Base-by-base conservation (phyloP, 2,888 invertebrate genomes). In the Cephus pygmeus region DNA sequence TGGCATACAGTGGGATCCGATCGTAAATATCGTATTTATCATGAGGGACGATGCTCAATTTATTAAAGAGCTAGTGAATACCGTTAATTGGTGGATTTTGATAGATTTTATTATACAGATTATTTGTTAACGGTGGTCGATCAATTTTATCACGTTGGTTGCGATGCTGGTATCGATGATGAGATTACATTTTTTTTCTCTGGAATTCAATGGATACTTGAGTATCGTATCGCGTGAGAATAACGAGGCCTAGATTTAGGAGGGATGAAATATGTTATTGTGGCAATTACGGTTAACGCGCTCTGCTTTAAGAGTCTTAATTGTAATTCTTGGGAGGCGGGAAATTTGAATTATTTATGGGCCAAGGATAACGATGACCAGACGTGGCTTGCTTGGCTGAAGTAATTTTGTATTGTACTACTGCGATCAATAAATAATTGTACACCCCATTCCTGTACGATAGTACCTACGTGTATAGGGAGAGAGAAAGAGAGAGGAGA, bases 321-420 rank as follows among this genome's bases (percentile, higher is more conserved):
- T 79, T 81, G 82, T 84, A 79, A 79, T 83, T 87, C 82, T 86
- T 83, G 79, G 80, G 80, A 79, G 80, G 80, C 78, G 79, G 83
- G 82, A 84, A 80, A 84, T 82, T 85, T 87, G 87, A 87, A 87
- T 87, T 87, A 86, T 86, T 87, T 86, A 87, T 87, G 78, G 83
- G 79, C 79, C 77, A 82, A 80, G 84, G 80, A 85, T 40, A 40
- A 23, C 40, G 6, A 15, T 40, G 15, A 40, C 15, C 15, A 40
- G 40, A 40, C 15, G 6, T 40, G 9, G 6, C 23, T 40, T 1
- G 40, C 15, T 40, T 4, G 15, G 40, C 40, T 15, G 23, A 40
- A 15, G 15, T 15, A 40, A 40, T 40, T 40, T 40, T 15, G 6
- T 40, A 40, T 40, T 15, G 23, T 15, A 23, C 40, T 4, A 6